These are phyloP conservation scores for Chrysochloris asiatica DNA, from an alignment of 2,113 vertebrate genomes.

Conservation along the genomic window DNA sequence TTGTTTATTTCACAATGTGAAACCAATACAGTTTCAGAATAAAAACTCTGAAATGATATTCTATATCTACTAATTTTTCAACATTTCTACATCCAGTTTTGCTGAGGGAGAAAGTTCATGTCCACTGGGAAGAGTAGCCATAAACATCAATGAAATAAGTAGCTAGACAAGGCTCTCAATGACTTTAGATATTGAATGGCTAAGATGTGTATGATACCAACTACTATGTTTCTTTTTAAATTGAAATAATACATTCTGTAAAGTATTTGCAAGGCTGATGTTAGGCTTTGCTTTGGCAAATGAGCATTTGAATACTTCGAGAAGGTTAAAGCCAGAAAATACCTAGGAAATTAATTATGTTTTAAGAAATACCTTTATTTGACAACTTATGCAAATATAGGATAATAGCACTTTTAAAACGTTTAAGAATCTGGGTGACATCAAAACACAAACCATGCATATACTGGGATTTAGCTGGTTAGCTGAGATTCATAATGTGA, in stretches of 20 bases:
- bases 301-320: neutral
- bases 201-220: neutral
- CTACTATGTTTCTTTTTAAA: neutral
- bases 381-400: neutral
- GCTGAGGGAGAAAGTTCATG: neutral
- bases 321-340: neutral
- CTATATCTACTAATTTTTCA: neutral
- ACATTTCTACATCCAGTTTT: neutral
- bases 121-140: neutral
- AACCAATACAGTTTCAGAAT: neutral
- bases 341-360: slow-evolving; percentile 7
- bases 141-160: neutral
- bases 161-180: neutral
- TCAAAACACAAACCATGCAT: slow-evolving; percentile 40
- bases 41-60: neutral
- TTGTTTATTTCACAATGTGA: too few relatives aligned
- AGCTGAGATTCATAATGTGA: neutral
- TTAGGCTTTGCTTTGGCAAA: slow-evolving; percentile 43
- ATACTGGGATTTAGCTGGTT: neutral
- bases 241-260: neutral
- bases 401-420: neutral
- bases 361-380: slow-evolving; percentile 57
- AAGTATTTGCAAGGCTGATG: neutral
- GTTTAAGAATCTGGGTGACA: slow-evolving; percentile 18
- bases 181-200: neutral